These are phyloP conservation scores for Anseranas semipalmata DNA, from an alignment of 2,113 vertebrate species.

Conservation along the genomic window DNA sequence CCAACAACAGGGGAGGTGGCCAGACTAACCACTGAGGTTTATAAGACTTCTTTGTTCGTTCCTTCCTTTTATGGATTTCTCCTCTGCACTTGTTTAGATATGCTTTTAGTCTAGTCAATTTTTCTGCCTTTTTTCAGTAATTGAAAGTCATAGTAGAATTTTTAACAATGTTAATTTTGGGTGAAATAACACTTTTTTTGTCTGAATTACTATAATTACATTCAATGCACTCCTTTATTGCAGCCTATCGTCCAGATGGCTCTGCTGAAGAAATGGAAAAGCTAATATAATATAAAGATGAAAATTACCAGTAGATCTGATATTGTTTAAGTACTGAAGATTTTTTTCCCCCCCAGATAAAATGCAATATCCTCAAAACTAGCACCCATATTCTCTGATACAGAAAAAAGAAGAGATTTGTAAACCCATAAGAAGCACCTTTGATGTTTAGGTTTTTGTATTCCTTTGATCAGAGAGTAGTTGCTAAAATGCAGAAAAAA, in stretches of 20 bases:
- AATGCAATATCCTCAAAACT: neutral
- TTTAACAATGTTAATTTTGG: slow-evolving; percentile 28
- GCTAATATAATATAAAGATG: slow-evolving; percentile 30
- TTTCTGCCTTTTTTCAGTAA: neutral
- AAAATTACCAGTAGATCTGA: neutral
- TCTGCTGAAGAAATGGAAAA: slow-evolving; percentile 15
- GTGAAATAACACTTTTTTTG: neutral
- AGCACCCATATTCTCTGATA: neutral
- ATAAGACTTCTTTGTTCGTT: neutral
- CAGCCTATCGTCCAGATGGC: neutral
- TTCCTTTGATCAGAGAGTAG: slow-evolving; percentile 38
- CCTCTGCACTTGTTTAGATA: neutral
- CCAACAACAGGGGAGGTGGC: neutral
- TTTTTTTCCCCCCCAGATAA: neutral
- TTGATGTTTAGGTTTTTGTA: slow-evolving; percentile 11
- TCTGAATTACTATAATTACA: slow-evolving; percentile 47
- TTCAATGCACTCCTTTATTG: slow-evolving; percentile 14
- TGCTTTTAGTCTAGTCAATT: neutral
- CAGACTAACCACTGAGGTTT: neutral
- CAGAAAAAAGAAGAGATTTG: neutral
- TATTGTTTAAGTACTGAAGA: slow-evolving; percentile 30
- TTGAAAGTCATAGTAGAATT: neutral
- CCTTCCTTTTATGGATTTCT: neutral
- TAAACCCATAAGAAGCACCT: slow-evolving; percentile 10
- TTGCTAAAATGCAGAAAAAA: neutral